These are phyloP conservation scores for Cavia porcellus DNA, from an alignment of 2,113 vertebrate genomes.

Conservation along the genomic window DNA sequence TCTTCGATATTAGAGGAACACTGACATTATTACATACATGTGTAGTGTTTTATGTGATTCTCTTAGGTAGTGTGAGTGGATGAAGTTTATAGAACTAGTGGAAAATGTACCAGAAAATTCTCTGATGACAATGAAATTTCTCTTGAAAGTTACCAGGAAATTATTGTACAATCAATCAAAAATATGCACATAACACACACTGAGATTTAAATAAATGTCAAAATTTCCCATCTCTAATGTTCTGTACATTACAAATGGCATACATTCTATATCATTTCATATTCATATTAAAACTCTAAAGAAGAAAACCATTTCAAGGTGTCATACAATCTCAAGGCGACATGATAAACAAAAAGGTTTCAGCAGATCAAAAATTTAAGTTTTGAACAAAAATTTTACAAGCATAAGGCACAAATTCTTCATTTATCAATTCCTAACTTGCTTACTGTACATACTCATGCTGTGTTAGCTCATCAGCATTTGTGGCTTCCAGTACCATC, in stretches of 20 bases:
- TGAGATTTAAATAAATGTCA: background rate
- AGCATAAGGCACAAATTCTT: background rate
- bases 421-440: background rate
- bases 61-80: background rate
- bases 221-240: background rate
- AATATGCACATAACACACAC: background rate
- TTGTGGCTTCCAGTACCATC: background rate
- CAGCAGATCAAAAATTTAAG: background rate
- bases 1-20: background rate
- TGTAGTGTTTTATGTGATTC: background rate
- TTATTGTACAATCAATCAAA: background rate
- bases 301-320: background rate
- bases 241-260: background rate
- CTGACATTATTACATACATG: background rate
- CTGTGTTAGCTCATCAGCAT: background rate
- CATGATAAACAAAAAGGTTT: background rate
- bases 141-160: conserved; percentile 36
- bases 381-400: background rate
- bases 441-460: background rate
- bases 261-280: background rate
- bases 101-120: background rate
- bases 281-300: conserved; percentile 9
- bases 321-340: background rate
- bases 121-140: background rate
- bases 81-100: background rate